Percentiles rank a stretch among this genome's conserved stretches.
phyloP scores from a whole-genome alignment of 1,140 invertebrate genomes.

The Cephus cinctus region DNA sequence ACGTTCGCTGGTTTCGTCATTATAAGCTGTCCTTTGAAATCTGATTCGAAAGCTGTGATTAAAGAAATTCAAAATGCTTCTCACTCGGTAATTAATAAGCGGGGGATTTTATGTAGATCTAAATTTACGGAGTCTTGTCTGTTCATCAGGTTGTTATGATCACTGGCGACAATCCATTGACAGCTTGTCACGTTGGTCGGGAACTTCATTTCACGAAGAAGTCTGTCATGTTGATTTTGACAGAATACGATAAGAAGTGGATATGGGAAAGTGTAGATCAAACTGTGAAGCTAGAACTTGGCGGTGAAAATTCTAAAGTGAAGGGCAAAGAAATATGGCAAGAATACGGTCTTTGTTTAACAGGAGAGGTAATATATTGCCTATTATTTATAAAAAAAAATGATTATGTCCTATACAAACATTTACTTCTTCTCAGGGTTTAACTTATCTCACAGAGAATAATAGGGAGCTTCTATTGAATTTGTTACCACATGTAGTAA shows the following conservation, averaged over 20 bases:
- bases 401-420: not conserved
- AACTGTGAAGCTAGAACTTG: constrained; percentile 61
- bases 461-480: constrained; percentile 66
- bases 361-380: constrained; percentile 70
- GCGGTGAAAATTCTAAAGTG: constrained; percentile 48
- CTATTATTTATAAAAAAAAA: constrained; percentile 3
- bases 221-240: constrained; percentile 72
- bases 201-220: constrained; percentile 89
- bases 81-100: constrained; percentile 67
- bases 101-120: not conserved
- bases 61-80: constrained; percentile 90
- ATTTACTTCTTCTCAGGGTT: constrained; percentile 57
- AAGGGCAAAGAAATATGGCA: constrained; percentile 60
- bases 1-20: constrained; percentile 97
- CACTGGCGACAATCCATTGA: constrained; percentile 98
- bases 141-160: constrained; percentile 89
- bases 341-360: constrained; percentile 88
- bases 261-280: constrained; percentile 84
- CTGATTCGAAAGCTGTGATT: constrained; percentile 90
- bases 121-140: constrained; percentile 4
- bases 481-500: constrained; percentile 81
- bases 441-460: constrained; percentile 70
- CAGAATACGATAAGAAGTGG: constrained; percentile 59
- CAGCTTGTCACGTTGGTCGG: constrained; percentile 97
- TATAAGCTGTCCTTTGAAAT: constrained; percentile 96